Evolutionary conservation across 2,113 vertebrate species (phyloP), one percentile per base, ranked within the genome.

Genomic region (Poecilia latipinna): DNA sequence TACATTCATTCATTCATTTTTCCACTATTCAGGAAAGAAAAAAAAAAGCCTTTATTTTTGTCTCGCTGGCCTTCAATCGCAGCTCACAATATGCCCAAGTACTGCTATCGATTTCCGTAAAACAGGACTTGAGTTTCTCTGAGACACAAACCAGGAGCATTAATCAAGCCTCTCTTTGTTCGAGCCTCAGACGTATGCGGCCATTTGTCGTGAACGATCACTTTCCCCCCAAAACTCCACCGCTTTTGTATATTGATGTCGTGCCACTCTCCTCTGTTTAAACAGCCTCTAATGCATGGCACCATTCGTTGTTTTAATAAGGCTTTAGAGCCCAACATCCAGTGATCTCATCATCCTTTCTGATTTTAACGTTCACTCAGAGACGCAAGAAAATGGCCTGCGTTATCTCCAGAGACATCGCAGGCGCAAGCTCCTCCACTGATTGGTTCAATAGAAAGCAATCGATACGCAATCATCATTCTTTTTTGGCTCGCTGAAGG

Each of bases 381-480:
- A 72, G 75, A 78, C 22, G n/a, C 31, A 74, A 74, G 11, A 29
- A 44, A 71, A 70, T 76, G n/a, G n/a, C 11, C 37, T 63, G 31
- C 0, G 10, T 74, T 82, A 87, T 85, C 78, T 82, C 65, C 28
- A 19, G 17, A 8, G 63, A 69, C 3, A 54, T 54, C 17, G 8
- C 51, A 57, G 51, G n/a, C 8, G 8, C 22, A n/a, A 8, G 51
- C 51, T 57, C 51, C 51, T 57, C 51, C 24, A n/a, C 19, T 57
- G 51, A 57, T 57, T 57, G 51, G 51, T 57, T 57, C 22, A n/a
- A n/a, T 57, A 69, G 57, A 65, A 57, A 69, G 44, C 31, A 73
- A 87, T 87, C 74, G 19, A 74, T 78, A 78, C 3, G 12, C 70
- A 80, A 68, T 83, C 64, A 82, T 39, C 22, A 70, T 75, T 77